A percentile compares a stretch with the other conserved stretches of the same genome.
Conservation (phyloP, 2,797 vertebrate species). For the Siniperca scherzeri region DNA sequence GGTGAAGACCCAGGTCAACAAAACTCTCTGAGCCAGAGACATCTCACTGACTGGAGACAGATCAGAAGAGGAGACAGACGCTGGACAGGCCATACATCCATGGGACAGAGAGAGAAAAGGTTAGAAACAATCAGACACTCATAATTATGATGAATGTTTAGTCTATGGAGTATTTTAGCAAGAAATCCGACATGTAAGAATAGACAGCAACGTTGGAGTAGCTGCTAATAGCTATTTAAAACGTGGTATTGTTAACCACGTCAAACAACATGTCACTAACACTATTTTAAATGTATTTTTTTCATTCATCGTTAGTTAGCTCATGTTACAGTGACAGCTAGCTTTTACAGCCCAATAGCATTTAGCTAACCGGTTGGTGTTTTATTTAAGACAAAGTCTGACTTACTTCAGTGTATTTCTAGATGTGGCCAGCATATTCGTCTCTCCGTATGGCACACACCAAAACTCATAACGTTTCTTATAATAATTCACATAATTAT, state of each 20-base stretch:
- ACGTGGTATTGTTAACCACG: too few species aligned
- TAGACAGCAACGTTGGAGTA: not conserved
- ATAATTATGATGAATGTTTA: not conserved
- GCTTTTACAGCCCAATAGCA: slow-evolving; percentile 45
- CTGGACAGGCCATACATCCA: slow-evolving; percentile 14
- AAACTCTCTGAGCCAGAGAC: slow-evolving; percentile 97
- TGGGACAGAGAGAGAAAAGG: not conserved
- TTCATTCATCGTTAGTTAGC: slow-evolving; percentile 20
- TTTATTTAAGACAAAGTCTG: not conserved
- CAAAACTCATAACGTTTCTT: not conserved
- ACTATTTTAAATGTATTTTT: not conserved
- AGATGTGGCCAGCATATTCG: not conserved
- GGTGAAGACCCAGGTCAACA: slow-evolving; percentile 96
- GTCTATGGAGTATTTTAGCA: not conserved
- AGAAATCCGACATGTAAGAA: not conserved
- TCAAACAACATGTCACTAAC: not conserved
- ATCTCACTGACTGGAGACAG: slow-evolving; percentile 87
- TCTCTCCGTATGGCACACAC: not conserved
- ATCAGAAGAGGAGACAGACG: slow-evolving; percentile 14
- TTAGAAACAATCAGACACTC: not conserved
- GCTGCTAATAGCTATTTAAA: not conserved
- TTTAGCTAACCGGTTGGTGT: slow-evolving; percentile 30
- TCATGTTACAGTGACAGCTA: slow-evolving; percentile 46
- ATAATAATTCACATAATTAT: slow-evolving; percentile 23
- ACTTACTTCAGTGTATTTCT: slow-evolving; percentile 53